A percentile compares a stretch with the other conserved stretches of the same genome.
phyloP scores from a whole-genome alignment of 2,797 vertebrate genomes.

The Syndactyla subalaris region DNA sequence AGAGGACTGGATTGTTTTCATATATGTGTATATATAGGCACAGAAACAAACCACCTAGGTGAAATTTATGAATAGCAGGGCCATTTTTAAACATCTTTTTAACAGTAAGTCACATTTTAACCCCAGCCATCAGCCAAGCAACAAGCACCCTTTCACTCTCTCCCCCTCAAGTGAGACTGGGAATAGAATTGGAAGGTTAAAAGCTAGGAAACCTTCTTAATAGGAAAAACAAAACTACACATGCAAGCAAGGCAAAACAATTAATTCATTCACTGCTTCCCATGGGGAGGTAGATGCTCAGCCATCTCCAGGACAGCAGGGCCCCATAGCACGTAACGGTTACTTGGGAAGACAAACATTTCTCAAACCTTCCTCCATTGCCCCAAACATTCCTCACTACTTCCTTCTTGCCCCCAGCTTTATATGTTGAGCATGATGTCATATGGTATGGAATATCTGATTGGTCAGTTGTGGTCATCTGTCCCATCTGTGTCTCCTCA shows the following conservation, averaged over 20 bases:
- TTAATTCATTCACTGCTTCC: neutral
- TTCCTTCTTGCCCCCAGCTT: neutral
- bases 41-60: rapidly evolving
- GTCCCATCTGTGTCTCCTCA: neutral
- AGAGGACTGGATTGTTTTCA: neutral
- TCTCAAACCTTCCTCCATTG: neutral
- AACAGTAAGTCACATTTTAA: neutral
- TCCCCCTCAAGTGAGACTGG: neutral
- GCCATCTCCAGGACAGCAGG: neutral
- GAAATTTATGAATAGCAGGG: neutral
- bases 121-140: neutral
- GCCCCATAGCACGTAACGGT: neutral
- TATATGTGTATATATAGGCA: neutral
- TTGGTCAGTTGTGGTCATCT: neutral
- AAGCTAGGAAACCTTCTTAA: neutral
- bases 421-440: neutral
- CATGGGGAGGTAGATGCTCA: neutral
- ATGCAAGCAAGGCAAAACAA: rapidly evolving
- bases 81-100: neutral
- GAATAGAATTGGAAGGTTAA: neutral
- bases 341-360: neutral
- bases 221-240: neutral
- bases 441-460: neutral
- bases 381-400: neutral
- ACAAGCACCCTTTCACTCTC: neutral